These are phyloP conservation scores for Isurus oxyrinchus DNA, from an alignment of 2,113 vertebrate genomes.

Conservation along the genomic window DNA sequence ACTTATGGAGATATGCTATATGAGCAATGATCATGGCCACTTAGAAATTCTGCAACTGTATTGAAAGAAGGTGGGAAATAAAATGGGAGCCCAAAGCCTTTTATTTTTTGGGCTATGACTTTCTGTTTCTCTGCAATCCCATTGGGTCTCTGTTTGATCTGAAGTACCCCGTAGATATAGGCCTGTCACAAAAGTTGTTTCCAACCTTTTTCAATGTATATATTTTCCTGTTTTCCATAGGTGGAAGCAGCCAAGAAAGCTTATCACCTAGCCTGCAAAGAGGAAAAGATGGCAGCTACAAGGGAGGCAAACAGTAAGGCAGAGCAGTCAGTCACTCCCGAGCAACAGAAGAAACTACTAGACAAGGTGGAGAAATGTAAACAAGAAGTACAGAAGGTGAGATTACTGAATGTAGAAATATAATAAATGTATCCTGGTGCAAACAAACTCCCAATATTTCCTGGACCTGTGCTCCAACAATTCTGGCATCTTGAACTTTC, in stretches of 20 bases:
- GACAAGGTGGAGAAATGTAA: constrained; percentile 98
- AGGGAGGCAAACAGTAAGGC: constrained; percentile 88
- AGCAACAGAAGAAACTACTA: constrained; percentile 95
- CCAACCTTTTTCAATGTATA: not conserved
- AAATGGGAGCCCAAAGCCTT: not conserved
- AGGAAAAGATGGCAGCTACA: constrained; percentile 83
- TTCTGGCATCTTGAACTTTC: not conserved
- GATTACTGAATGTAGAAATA: not conserved
- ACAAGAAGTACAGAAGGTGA: constrained; percentile 85
- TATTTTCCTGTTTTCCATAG: constrained; percentile 48
- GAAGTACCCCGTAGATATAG: not conserved
- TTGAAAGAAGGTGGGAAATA: not conserved
- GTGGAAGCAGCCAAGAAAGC: constrained; percentile 88
- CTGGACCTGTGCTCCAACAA: no score
- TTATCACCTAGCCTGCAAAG: constrained; percentile 94
- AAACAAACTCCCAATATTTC: not conserved
- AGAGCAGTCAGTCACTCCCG: constrained; percentile 79
- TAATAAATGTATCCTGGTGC: not conserved
- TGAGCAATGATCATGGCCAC: not conserved
- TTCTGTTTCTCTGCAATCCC: constrained; percentile 24
- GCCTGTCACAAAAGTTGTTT: not conserved
- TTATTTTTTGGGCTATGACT: not conserved
- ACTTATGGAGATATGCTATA: not conserved
- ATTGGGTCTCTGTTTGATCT: not conserved
- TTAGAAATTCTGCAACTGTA: not conserved